phyloP scores from a whole-genome alignment of 2,888 invertebrate genomes.

The Callosobruchus maculatus region DNA sequence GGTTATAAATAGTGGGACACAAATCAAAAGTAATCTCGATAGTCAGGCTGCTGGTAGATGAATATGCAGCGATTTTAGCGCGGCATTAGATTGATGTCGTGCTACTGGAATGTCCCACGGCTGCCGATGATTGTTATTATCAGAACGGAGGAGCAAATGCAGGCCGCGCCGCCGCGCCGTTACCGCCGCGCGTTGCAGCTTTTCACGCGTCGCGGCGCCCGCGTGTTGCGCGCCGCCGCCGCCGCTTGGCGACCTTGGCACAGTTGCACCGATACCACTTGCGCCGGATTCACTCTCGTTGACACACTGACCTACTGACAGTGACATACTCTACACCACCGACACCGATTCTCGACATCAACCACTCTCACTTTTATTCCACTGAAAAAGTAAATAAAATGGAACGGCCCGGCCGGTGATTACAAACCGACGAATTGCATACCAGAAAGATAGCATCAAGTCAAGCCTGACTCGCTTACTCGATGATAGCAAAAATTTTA shows the following conservation, averaged over 20 bases:
- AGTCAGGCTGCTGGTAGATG: too few species aligned
- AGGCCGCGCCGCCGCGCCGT: not conserved
- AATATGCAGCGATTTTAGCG: too few species aligned
- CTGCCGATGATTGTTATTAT: not conserved
- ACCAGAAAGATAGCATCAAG: too few species aligned
- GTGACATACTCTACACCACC: constrained; percentile 29
- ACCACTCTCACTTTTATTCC: not conserved
- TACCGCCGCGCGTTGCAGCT: too few species aligned
- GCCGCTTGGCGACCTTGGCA: constrained; percentile 20
- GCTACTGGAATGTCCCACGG: not conserved
- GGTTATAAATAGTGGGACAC: too few species aligned
- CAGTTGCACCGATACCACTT: constrained; percentile 21
- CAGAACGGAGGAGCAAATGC: not conserved
- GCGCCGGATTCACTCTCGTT: constrained; percentile 42
- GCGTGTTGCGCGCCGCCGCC: constrained; percentile 2
- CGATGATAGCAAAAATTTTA: too few species aligned
- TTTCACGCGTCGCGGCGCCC: not conserved
- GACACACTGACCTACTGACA: constrained; percentile 43
- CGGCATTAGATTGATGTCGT: not conserved
- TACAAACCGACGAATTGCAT: too few species aligned
- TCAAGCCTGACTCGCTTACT: too few species aligned
- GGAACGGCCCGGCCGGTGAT: too few species aligned
- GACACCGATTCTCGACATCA: not conserved
- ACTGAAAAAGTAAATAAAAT: not conserved
- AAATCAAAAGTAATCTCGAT: too few species aligned